Evolutionary conservation across 2,888 invertebrate species (phyloP).

Genomic region (Peribatodes rhomboidaria): DNA sequence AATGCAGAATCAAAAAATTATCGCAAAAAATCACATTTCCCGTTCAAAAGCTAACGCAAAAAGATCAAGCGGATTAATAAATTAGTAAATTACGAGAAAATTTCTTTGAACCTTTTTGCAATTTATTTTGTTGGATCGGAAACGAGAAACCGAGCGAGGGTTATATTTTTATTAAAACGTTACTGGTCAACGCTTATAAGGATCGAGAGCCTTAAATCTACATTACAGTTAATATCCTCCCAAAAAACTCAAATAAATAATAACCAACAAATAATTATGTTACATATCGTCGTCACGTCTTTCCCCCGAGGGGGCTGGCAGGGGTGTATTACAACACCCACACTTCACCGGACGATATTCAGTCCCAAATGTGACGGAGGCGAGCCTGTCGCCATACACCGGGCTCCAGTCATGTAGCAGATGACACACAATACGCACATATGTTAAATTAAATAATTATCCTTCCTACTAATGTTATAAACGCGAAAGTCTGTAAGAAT

Average conservation of each 20-base stretch:
- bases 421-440: no score
- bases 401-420: no score
- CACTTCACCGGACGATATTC: no score
- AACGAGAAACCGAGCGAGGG: constrained; percentile 2
- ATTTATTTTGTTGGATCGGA: constrained; percentile 27
- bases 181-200: constrained; percentile 2
- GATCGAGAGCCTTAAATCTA: neutral
- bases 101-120: constrained; percentile 18
- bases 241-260: neutral
- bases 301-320: no score
- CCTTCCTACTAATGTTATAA: no score
- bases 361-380: no score
- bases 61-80: constrained; percentile 25
- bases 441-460: no score
- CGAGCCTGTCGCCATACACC: no score
- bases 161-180: constrained; percentile 9
- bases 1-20: neutral
- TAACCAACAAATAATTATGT: no score
- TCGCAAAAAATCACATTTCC: neutral
- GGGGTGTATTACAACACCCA: no score
- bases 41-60: constrained; percentile 11
- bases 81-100: constrained; percentile 18
- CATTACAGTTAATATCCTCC: constrained; percentile 8
- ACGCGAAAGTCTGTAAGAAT: no score
- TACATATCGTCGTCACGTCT: no score